Evolutionary conservation across 1,140 invertebrate species (phyloP).

Genomic region (Bombus superbus): DNA sequence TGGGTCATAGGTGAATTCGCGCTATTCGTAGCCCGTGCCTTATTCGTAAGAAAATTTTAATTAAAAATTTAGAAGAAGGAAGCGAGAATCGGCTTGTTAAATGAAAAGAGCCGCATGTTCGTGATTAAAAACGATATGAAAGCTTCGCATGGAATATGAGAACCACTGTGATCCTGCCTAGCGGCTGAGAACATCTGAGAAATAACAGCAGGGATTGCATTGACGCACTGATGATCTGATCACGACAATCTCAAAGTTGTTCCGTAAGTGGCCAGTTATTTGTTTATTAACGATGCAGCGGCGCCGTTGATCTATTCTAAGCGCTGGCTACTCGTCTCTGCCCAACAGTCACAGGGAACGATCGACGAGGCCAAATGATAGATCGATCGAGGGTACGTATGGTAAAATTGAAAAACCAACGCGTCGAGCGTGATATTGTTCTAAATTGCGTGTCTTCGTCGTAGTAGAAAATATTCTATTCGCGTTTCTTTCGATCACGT

Average conservation of each 20-base stretch:
- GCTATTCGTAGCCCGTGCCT: too few species aligned
- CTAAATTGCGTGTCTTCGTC: slow-evolving; percentile 13
- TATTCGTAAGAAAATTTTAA: too few species aligned
- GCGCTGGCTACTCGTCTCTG: slow-evolving; percentile 13
- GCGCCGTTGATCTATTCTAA: slow-evolving; percentile 52
- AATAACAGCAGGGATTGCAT: slow-evolving; percentile 38
- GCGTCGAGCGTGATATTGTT: background rate
- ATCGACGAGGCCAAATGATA: slow-evolving; percentile 42
- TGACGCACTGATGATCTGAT: slow-evolving; percentile 39
- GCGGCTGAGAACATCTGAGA: slow-evolving; percentile 22
- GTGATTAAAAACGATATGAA: background rate
- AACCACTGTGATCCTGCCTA: background rate
- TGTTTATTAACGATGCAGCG: slow-evolving; percentile 49
- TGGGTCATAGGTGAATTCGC: too few species aligned
- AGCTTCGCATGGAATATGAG: background rate
- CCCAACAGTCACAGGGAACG: slow-evolving; percentile 3
- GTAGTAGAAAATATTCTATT: slow-evolving; percentile 20
- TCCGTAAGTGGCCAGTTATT: slow-evolving; percentile 50
- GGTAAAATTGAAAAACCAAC: slow-evolving; percentile 22
- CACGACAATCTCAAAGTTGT: slow-evolving; percentile 45
- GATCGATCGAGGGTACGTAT: slow-evolving; percentile 29
- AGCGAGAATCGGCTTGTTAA: too few species aligned
- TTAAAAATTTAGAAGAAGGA: too few species aligned
- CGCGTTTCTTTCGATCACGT: background rate
- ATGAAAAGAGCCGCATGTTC: too few species aligned